These are phyloP conservation scores for Tetanocera ferruginea DNA, from an alignment of 2,888 invertebrate species.

Conservation along the genomic window DNA sequence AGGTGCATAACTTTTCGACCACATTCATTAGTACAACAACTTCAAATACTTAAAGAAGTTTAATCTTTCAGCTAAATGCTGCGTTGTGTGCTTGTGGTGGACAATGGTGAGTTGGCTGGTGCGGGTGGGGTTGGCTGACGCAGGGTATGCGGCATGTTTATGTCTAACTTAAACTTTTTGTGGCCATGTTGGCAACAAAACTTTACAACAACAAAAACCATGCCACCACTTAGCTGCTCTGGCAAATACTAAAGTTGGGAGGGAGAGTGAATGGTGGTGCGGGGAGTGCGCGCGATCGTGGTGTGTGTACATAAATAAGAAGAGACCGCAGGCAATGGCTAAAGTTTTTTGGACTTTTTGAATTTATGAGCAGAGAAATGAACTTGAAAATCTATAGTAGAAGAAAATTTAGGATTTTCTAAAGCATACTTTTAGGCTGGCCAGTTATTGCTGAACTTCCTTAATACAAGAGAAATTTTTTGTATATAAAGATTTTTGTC, in stretches of 20 bases:
- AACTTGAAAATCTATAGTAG: conserved; percentile 37
- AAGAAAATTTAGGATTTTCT: no score
- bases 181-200: conserved; percentile 8
- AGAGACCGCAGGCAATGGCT: conserved; percentile 26
- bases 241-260: background rate
- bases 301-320: conserved; percentile 32
- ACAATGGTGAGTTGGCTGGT: background rate
- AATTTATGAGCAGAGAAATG: conserved; percentile 21
- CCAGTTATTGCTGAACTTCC: background rate
- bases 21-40: conserved; percentile 64
- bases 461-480: background rate
- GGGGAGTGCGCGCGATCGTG: background rate
- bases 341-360: background rate
- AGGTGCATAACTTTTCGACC: conserved; percentile 50
- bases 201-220: conserved; percentile 30
- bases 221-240: background rate
- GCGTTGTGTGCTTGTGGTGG: background rate
- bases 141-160: background rate
- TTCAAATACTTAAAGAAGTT: conserved; percentile 57
- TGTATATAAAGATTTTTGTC: background rate
- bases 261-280: background rate
- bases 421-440: conserved; percentile 17
- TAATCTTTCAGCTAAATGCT: conserved; percentile 24
- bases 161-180: conserved; percentile 8
- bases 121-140: background rate